A percentile compares a stretch with the other conserved stretches of the same genome.
phyloP scores from a whole-genome alignment of 2,113 vertebrate genomes.

The Dryoscopus gambensis region DNA sequence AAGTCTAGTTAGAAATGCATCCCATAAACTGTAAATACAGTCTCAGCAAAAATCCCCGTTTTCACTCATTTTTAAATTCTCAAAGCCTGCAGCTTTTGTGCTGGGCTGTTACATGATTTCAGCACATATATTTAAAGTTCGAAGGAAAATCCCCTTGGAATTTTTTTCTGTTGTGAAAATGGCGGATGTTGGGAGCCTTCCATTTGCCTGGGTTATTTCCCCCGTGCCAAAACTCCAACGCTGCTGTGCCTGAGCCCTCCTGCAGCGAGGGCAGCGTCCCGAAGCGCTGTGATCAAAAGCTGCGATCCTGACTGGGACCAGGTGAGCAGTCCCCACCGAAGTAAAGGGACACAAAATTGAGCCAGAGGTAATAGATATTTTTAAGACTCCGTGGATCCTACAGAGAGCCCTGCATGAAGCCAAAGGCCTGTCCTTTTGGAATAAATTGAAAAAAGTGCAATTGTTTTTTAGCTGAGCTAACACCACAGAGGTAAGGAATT shows the following conservation, averaged over 20 bases:
- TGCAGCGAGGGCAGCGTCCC: neutral
- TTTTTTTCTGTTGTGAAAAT: neutral
- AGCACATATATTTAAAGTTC: neutral
- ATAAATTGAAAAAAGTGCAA: neutral
- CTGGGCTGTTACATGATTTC: neutral
- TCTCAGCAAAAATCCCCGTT: neutral
- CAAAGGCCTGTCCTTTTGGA: neutral
- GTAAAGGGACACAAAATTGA: neutral
- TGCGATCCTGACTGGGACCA: neutral
- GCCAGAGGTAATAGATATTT: neutral
- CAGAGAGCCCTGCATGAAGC: neutral
- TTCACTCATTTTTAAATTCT: neutral
- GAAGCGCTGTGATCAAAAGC: fast-evolving
- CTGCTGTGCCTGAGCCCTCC: neutral
- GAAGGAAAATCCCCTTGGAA: neutral
- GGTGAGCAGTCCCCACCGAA: neutral
- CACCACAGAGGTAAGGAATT: neutral
- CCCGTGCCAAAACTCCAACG: neutral
- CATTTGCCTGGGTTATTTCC: neutral
- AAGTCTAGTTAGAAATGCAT: neutral
- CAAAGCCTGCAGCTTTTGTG: neutral
- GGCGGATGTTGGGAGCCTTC: neutral
- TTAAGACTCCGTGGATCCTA: neutral
- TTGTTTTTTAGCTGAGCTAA: neutral
- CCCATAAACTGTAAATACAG: neutral